Evolutionary conservation across 2,113 vertebrate genomes (phyloP).

Genomic region (Triplophysa siluroides): DNA sequence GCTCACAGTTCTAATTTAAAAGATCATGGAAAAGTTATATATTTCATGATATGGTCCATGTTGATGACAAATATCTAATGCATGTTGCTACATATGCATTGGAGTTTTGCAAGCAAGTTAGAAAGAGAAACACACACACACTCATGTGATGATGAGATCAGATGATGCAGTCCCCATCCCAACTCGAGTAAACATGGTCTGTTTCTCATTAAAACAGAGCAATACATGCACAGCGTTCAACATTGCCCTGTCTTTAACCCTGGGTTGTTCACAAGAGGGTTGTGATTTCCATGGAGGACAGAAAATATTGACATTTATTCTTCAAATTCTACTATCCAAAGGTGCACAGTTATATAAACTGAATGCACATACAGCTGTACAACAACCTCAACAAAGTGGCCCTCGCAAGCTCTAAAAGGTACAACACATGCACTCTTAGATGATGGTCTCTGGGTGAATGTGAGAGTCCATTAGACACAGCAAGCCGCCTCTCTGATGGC

Average conservation of each 20-base stretch:
- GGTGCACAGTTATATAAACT: neutral
- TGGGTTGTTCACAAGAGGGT: neutral
- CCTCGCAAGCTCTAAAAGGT: neutral
- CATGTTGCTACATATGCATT: neutral
- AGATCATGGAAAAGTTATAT: too few species aligned
- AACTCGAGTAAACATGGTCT: neutral
- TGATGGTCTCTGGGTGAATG: neutral
- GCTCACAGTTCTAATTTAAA: too few species aligned
- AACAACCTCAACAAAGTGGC: neutral
- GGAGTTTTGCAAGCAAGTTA: neutral
- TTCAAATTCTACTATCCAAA: neutral
- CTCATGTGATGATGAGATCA: neutral
- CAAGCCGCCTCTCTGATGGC: constrained; percentile 26
- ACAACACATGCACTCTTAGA: neutral
- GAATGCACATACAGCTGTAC: neutral
- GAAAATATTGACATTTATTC: neutral
- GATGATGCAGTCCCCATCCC: neutral
- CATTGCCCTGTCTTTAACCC: neutral
- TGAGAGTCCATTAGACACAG: constrained; percentile 13
- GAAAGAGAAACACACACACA: neutral
- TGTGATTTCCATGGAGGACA: neutral
- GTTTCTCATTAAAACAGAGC: neutral
- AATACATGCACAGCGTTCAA: neutral
- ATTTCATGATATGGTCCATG: neutral
- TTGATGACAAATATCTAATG: neutral